Base-by-base conservation (phyloP, 2,888 invertebrate species). In the Drosophila lutescens region DNA sequence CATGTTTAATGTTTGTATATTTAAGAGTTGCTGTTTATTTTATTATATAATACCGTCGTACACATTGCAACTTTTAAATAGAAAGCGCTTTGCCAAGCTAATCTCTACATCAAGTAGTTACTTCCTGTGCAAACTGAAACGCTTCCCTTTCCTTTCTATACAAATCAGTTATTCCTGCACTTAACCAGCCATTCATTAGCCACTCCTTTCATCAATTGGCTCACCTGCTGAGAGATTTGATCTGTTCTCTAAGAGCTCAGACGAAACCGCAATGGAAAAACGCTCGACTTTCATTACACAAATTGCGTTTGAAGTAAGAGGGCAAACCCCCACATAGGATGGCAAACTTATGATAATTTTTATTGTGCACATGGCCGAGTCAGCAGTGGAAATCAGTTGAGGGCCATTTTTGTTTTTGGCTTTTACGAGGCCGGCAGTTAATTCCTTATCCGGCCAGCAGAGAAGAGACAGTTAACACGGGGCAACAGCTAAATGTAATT, bases 401-500 rank as follows among this genome's bases (percentile, higher is more conserved):
- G 44, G 26, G 65, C 30, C 47, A 32, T 55, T 63, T 44, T 67
- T 50, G 69, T 40, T 63, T 69, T 63, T 43, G 72, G 47, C 53
- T 65, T 75, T 74, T 74, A 70, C 61, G 75, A 70, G 53, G 57
- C 40, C 71, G 58, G 55, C 72, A 80, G 79, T 79, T 80, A 80
- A 80, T 80, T 79, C 74, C 81, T 80, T 75, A 75, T 62, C 79
- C 54, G 50, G 63, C 66, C 54, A 54, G 38, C 56, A 20, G 47
- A 20, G 47, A 40, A 4, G 2, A 34, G 36, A 66, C 76, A 71
- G 79, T 76, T 76, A 78, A 76, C 74, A 76, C 73, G 65, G 80
- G 80, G 73, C 69, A 76, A 78, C 76, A 63, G 81, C 76, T 81
- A 79, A 82, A 82, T 80, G 80, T 80, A 80, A 80, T 80, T 80